Evolutionary conservation across 2,888 invertebrate genomes (phyloP), one percentile per base, ranked within the genome.

Genomic region (Dorcus parallelipipedus): DNA sequence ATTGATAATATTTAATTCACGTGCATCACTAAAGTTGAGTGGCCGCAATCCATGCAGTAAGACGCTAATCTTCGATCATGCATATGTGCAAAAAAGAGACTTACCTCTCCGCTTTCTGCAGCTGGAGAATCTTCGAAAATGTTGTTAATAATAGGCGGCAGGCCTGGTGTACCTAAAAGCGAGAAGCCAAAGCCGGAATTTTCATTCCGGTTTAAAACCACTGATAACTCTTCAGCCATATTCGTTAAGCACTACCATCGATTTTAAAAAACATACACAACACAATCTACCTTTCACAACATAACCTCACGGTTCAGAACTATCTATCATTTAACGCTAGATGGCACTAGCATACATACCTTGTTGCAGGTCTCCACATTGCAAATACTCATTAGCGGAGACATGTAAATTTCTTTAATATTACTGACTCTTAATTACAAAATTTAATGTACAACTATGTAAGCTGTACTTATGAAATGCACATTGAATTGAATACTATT

Each of bases 71-170:
- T 10, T 10, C 33, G 20, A 49, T 47, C 49, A 38, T 26, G 17
- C 14, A 14, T 45, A 45, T 45, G n/a, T n/a, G 7, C 14, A 14
- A 45, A 9, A 14, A 42, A 26, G 26, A 4, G 54, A 76, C 86
- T 84, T 84, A 92, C 92, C 89, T 91, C 88, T 78, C 90, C 93
- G 80, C 92, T 90, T 78, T 90, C 90, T 73, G 93, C 93, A 68
- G 94, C 94, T 79, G 95, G 94, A 72, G 94, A 95, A 81, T 94
- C 92, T 80, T 93, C 93, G 77, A 93, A 86, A 77, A 95, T 93
- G 82, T 93, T 90, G 83, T 93, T 94, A 80, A 95, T 93, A 79
- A 95, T 91, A 78, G 93, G 94, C 77, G 94, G 94, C 80, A 93
- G 87, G 79, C 93, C 93, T 76, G 92, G 91, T 81, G 92, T 91